Evolutionary conservation across 1,140 invertebrate species (phyloP).

Genomic region (Maniola jurtina): DNA sequence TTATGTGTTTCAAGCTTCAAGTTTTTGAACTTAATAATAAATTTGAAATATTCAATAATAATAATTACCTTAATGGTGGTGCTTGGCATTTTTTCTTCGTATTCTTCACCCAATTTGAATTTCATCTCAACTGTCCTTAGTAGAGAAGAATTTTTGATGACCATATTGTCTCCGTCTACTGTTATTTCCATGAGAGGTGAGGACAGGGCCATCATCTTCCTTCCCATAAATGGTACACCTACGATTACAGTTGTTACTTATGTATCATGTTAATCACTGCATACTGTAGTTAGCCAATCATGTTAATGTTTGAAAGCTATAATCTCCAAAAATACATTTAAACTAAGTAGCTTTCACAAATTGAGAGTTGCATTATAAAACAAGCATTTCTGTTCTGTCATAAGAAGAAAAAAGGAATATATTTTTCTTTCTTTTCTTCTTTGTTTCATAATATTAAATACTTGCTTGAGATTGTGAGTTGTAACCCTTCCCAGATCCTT

Average conservation of each 20-base stretch:
- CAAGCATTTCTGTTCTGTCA: too few species aligned
- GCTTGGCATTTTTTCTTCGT: conserved; percentile 77
- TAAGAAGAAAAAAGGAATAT: too few species aligned
- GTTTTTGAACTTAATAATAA: too few species aligned
- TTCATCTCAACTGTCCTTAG: conserved; percentile 65
- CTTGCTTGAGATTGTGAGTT: background rate
- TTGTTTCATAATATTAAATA: background rate
- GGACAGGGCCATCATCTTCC: conserved; percentile 82
- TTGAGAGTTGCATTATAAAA: too few species aligned
- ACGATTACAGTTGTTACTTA: conserved; percentile 11
- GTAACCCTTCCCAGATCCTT: too few species aligned
- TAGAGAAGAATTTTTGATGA: conserved; percentile 79
- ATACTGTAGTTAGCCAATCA: too few species aligned
- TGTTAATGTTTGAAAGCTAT: too few species aligned
- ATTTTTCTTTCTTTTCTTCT: too few species aligned
- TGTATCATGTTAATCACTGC: too few species aligned
- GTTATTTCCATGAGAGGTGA: conserved; percentile 80
- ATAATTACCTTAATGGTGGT: conserved; percentile 57
- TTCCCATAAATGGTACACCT: conserved; percentile 79
- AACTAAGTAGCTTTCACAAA: background rate
- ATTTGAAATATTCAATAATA: too few species aligned
- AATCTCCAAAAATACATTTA: background rate
- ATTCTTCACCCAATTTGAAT: conserved; percentile 77
- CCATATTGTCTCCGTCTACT: conserved; percentile 79
- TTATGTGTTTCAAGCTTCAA: too few species aligned